Conservation (phyloP, 2,797 vertebrate genomes). For the Borostomias antarcticus region DNA sequence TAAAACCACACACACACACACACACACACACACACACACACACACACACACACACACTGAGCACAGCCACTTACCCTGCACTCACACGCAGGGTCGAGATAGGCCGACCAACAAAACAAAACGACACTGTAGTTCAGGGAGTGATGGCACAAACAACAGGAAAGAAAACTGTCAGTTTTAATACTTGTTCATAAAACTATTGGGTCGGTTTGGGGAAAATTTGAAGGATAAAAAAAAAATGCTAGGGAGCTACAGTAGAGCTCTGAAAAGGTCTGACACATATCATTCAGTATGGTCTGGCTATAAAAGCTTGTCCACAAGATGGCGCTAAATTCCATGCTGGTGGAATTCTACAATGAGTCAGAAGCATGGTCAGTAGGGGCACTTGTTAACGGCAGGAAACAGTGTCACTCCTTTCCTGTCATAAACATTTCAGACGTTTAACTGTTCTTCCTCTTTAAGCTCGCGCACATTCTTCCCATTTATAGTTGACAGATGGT, state of each 20-base stretch:
- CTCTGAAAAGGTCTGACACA: too few relatives aligned
- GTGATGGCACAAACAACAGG: not conserved
- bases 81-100: not conserved
- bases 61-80: not conserved
- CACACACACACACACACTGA: not conserved
- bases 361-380: not conserved
- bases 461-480: not conserved
- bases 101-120: conserved; percentile 1
- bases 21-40: conserved; percentile 2
- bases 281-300: too few relatives aligned
- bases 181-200: not conserved
- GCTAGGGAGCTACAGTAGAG: too few relatives aligned
- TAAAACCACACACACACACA: conserved; percentile 3
- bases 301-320: not conserved
- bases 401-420: not conserved
- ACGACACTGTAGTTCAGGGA: not conserved
- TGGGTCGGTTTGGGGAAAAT: not conserved
- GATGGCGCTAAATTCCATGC: not conserved
- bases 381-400: not conserved
- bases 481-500: too few relatives aligned
- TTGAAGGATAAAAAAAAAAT: too few relatives aligned
- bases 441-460: not conserved
- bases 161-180: not conserved
- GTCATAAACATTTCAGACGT: not conserved
- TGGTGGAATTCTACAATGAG: not conserved